A percentile compares a stretch with the other conserved stretches of the same genome.
phyloP scores from a whole-genome alignment of 1,140 invertebrate genomes.

The Dendroctonus valens region DNA sequence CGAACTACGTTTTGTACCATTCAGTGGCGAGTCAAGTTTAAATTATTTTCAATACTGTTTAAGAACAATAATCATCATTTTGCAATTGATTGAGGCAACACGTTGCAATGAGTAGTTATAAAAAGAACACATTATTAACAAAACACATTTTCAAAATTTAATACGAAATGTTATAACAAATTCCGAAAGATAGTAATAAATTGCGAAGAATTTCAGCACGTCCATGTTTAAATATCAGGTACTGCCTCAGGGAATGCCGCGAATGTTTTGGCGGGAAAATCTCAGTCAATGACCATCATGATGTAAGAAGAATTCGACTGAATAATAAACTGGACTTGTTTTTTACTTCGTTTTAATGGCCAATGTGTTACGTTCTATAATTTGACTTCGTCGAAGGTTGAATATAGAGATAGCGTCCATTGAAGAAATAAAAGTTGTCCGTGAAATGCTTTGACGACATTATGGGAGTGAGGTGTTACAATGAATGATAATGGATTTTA shows the following conservation, averaged over 20 bases:
- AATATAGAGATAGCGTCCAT: slow-evolving; percentile 4
- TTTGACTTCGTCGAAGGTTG: slow-evolving; percentile 19
- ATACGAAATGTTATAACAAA: too few species aligned
- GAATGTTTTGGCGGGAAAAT: slow-evolving; percentile 34
- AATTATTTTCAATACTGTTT: too few species aligned
- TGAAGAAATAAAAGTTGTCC: slow-evolving; percentile 1
- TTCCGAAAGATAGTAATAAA: not conserved
- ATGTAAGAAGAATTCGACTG: slow-evolving; percentile 34
- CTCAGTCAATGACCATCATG: slow-evolving; percentile 34
- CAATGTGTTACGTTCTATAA: slow-evolving; percentile 24
- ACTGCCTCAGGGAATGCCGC: slow-evolving; percentile 32
- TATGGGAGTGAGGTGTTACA: not conserved
- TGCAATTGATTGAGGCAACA: too few species aligned
- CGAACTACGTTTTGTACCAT: slow-evolving; percentile 9
- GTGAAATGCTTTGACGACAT: too few species aligned
- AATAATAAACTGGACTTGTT: slow-evolving; percentile 32
- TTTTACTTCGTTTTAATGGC: slow-evolving; percentile 25
- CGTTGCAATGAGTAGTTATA: too few species aligned
- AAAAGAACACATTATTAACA: too few species aligned
- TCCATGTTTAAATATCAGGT: slow-evolving; percentile 28
- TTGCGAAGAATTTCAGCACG: slow-evolving; percentile 20
- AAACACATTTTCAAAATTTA: too few species aligned
- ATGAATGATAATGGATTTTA: not conserved
- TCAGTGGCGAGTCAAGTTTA: slow-evolving; percentile 20
- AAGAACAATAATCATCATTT: too few species aligned